Percentiles rank a stretch among this genome's conserved stretches.
These are phyloP conservation scores for Embidobia sp. DNA, from an alignment of 2,888 invertebrate genomes.

Conservation along the genomic window DNA sequence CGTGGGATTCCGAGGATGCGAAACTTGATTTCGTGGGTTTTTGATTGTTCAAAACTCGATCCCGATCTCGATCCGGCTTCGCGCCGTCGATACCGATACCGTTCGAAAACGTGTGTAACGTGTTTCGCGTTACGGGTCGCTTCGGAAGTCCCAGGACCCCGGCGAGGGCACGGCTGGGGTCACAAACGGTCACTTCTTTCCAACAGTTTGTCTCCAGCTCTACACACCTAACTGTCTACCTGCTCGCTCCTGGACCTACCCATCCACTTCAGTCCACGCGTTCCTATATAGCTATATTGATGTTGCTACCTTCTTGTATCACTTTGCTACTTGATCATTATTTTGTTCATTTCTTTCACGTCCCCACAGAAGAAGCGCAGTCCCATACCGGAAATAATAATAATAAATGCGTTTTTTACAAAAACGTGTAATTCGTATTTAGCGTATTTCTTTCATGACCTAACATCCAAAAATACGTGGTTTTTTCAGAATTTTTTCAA, in stretches of 20 bases:
- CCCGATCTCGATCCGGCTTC: conserved; percentile 58
- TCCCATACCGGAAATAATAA: too few relatives aligned
- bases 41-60: conserved; percentile 69
- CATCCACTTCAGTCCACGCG: conserved; percentile 29
- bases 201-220: conserved; percentile 66
- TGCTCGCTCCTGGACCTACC: conserved; percentile 48
- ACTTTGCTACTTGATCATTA: too few relatives aligned
- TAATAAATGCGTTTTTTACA: too few relatives aligned
- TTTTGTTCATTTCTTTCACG: too few relatives aligned
- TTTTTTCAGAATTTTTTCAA: too few relatives aligned
- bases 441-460: too few relatives aligned
- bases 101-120: conserved; percentile 72
- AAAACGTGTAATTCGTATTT: too few relatives aligned
- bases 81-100: conserved; percentile 59
- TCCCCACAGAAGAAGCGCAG: too few relatives aligned
- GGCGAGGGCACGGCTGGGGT: conserved; percentile 67
- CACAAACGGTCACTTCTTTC: conserved; percentile 71
- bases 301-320: too few relatives aligned
- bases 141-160: conserved; percentile 68
- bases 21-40: conserved; percentile 67
- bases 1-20: conserved; percentile 65
- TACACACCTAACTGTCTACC: conserved; percentile 33
- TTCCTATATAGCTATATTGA: background rate
- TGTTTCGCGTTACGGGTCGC: conserved; percentile 74
- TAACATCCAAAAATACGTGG: too few relatives aligned